These are phyloP conservation scores for Macrotrachela quadricornifera DNA, from an alignment of 1,140 invertebrate species.

Conservation along the genomic window DNA sequence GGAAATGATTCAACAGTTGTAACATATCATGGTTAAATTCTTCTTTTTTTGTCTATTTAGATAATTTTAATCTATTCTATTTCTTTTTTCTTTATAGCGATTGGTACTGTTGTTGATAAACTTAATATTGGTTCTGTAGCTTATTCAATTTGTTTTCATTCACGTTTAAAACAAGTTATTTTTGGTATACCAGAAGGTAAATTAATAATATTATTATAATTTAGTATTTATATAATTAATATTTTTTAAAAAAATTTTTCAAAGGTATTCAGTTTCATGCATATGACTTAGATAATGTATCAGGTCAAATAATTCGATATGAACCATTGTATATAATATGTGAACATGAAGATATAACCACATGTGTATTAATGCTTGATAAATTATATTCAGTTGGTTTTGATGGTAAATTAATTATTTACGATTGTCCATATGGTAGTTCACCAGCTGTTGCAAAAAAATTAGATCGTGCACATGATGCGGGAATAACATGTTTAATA, in stretches of 20 bases:
- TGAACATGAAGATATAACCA: slow-evolving; percentile 27
- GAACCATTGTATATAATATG: slow-evolving; percentile 14
- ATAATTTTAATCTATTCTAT: too few relatives aligned
- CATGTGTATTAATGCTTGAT: slow-evolving; percentile 23
- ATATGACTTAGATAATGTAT: not conserved
- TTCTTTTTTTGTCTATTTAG: too few relatives aligned
- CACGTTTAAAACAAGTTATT: not conserved
- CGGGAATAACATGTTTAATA: slow-evolving; percentile 25
- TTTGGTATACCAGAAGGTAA: not conserved
- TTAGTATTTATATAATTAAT: too few relatives aligned
- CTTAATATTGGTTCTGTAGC: too few relatives aligned
- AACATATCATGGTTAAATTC: too few relatives aligned
- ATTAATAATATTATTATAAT: too few relatives aligned
- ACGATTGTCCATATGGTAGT: slow-evolving; percentile 24
- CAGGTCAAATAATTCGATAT: not conserved
- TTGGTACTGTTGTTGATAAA: too few relatives aligned
- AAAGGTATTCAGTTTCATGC: slow-evolving; percentile 6
- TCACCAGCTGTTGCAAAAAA: slow-evolving; percentile 18
- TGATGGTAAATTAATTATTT: slow-evolving; percentile 25
- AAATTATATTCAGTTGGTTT: slow-evolving; percentile 28
- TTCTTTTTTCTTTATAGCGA: too few relatives aligned
- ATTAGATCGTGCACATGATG: slow-evolving; percentile 24
- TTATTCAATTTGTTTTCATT: too few relatives aligned
- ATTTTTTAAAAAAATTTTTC: not conserved
- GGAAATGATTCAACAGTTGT: too few relatives aligned